These are phyloP conservation scores for Pseudopipra pipra DNA, from an alignment of 2,113 vertebrate genomes.

Conservation along the genomic window DNA sequence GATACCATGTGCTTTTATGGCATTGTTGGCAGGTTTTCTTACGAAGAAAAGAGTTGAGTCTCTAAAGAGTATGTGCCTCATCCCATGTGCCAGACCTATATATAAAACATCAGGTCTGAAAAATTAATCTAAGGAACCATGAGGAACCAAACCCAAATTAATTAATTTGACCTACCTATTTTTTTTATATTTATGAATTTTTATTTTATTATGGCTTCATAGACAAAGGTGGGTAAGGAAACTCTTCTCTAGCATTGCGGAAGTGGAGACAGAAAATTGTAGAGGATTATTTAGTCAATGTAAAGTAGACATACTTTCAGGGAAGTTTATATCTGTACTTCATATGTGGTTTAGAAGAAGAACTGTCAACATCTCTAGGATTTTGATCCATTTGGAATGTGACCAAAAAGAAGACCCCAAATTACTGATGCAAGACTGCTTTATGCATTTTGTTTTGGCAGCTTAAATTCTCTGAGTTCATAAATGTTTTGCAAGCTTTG, in stretches of 20 bases:
- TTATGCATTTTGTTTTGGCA: background rate
- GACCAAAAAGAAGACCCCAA: background rate
- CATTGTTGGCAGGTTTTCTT: background rate
- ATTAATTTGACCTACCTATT: background rate
- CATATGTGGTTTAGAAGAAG: background rate
- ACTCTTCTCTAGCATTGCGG: background rate
- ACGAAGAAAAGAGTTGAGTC: background rate
- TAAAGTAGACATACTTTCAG: background rate
- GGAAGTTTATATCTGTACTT: background rate
- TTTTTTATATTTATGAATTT: background rate
- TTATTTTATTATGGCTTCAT: background rate
- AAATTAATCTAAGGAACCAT: background rate
- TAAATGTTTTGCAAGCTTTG: background rate
- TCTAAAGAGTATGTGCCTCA: background rate
- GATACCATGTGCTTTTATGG: background rate
- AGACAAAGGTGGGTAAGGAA: background rate
- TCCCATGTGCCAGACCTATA: background rate
- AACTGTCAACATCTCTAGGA: background rate
- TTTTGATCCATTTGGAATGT: background rate
- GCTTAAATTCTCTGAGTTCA: background rate
- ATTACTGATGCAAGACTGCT: background rate
- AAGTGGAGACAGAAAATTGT: background rate
- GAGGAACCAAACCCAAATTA: background rate
- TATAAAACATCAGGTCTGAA: background rate
- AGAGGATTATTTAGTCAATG: background rate